These are phyloP conservation scores for Drosophila sechellia DNA, from an alignment of 1,140 invertebrate species.

Conservation along the genomic window DNA sequence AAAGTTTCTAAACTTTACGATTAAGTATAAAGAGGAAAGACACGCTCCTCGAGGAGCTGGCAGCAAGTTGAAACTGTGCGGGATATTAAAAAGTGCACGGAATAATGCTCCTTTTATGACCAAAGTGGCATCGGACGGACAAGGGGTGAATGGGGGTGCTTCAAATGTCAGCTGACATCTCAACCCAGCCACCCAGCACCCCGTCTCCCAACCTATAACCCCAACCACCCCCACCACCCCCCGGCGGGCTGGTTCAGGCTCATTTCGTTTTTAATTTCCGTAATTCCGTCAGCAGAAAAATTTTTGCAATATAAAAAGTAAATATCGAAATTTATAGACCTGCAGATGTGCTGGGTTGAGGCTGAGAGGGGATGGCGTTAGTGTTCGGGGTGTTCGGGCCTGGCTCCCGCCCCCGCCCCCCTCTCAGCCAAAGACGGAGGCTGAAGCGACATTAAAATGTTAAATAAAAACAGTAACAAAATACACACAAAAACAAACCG, in stretches of 20 bases:
- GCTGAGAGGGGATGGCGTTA: conserved; percentile 29
- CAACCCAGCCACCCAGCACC: neutral
- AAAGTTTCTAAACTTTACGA: conserved; percentile 83
- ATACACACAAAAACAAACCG: conserved; percentile 67
- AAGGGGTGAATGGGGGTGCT: conserved; percentile 17
- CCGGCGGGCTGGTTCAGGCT: conserved; percentile 58
- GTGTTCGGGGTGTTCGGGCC: conserved; percentile 15
- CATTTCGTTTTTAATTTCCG: conserved; percentile 85
- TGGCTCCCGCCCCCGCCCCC: neutral
- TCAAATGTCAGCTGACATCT: conserved; percentile 54
- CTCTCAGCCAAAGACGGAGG: conserved; percentile 3
- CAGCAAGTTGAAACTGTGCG: conserved; percentile 72
- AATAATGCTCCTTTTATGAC: conserved; percentile 80
- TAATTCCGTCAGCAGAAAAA: conserved; percentile 84
- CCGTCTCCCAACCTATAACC: neutral
- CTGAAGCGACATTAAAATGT: conserved; percentile 81
- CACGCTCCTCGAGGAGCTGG: conserved; percentile 12
- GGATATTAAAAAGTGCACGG: conserved; percentile 84
- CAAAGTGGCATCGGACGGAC: conserved; percentile 65
- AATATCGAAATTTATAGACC: conserved; percentile 85
- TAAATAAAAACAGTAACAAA: conserved; percentile 83
- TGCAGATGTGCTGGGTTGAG: conserved; percentile 63
- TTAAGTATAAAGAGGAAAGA: conserved; percentile 61
- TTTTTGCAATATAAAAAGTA: conserved; percentile 85
- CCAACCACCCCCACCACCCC: neutral